Evolutionary conservation across 2,888 invertebrate species (phyloP).

Genomic region (Agrilus mali): DNA sequence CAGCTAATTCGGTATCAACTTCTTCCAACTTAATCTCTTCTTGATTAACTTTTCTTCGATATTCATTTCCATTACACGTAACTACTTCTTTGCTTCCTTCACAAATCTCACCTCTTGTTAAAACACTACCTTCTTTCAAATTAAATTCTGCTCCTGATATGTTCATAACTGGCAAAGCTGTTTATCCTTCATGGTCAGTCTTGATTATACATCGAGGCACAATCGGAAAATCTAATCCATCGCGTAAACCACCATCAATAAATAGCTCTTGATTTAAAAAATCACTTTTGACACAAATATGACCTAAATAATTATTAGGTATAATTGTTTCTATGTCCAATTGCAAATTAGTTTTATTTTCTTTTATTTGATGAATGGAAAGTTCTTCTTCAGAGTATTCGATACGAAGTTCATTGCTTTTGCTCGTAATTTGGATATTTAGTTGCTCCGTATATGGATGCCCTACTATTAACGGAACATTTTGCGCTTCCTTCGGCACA

Average conservation of each 20-base stretch:
- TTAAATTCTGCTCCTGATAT: constrained; percentile 2
- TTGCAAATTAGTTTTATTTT: constrained; percentile 1
- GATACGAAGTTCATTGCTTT: constrained; percentile 7
- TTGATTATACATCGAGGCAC: constrained; percentile 11
- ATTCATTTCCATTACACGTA: background rate
- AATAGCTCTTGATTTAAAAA: constrained; percentile 5
- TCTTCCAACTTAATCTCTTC: constrained; percentile 3
- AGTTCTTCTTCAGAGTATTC: constrained; percentile 4
- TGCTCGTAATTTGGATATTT: constrained; percentile 12
- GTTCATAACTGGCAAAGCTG: constrained; percentile 8
- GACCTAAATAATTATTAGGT: constrained; percentile 10
- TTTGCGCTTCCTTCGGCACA: constrained; percentile 13
- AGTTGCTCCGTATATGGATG: constrained; percentile 16
- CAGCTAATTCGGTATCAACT: constrained; percentile 3
- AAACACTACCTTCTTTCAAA: background rate
- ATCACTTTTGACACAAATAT: constrained; percentile 7
- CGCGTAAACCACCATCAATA: constrained; percentile 11
- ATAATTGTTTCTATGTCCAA: constrained; percentile 5
- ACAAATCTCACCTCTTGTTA: constrained; percentile 5
- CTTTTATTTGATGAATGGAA: constrained; percentile 4
- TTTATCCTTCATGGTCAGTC: constrained; percentile 9
- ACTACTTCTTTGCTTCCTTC: background rate
- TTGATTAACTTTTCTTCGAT: background rate
- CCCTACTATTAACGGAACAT: constrained; percentile 14
- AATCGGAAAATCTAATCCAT: constrained; percentile 3